Evolutionary conservation across 2,113 vertebrate genomes (phyloP), one percentile per base, ranked within the genome.

Genomic region (Sander lucioperca): DNA sequence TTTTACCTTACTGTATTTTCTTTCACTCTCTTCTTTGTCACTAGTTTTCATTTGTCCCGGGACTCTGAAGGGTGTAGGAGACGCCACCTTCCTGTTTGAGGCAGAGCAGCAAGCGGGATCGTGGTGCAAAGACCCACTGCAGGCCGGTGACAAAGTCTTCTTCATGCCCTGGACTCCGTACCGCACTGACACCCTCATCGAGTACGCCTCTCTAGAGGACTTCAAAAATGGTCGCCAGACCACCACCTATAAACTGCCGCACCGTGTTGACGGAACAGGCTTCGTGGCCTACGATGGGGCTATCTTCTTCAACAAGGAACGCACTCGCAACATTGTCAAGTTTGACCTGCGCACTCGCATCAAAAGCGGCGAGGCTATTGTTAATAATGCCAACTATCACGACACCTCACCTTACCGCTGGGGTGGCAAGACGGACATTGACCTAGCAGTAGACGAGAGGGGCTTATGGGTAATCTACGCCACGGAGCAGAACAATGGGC

Each of bases 161-260:
- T 99, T 99, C 94, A 99, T 99, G 98, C 98, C 98, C 16, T 99
- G 98, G 98, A 99, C 98, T 39, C 98, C 98, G 0, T 99, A 99
- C 86, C 98, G 98, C 91, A 99, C 98, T 0, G 98, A 99, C 94
- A 99, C 96, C 10, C 95, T 99, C 83, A 97, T 98, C 67, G 98
- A 99, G 87, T 99, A 96, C 5, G 96, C 97, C 86, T 99, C 98
- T 3, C 88, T 99, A 72, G 97, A 97, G 87, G 98, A 99, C 89
- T 97, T 99, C 92, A 97, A 97, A 89, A 97, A 94, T 0, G 96
- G 96, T 21, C 97, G 97, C 71, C 98, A 98, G 92, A 98, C 97
- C 50, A 98, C 97, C 0, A 98, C 96, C 0, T 99, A 99, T 43
- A 99, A 98, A 85, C 97, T 99, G 83, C 98, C 98, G 0, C 99